phyloP scores from a whole-genome alignment of 2,888 invertebrate species.

The Theristus sp. region DNA sequence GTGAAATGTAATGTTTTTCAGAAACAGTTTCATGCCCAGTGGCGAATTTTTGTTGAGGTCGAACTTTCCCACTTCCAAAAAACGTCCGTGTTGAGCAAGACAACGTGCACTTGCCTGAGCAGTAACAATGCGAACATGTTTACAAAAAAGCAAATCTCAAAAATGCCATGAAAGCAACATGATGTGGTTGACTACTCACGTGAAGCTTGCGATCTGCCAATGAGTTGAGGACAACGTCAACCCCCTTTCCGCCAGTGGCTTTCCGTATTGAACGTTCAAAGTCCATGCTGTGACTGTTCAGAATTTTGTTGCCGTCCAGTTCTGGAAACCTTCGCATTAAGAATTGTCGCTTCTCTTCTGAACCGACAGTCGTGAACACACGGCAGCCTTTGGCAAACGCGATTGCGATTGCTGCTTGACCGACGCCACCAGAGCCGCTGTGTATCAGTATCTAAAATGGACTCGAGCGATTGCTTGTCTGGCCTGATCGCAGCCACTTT shows the following conservation, averaged over 20 bases:
- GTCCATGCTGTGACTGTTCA: constrained; percentile 68
- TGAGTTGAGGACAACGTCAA: not conserved
- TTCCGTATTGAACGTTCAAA: constrained; percentile 45
- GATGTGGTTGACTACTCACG: not conserved
- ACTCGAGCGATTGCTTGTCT: too few species aligned
- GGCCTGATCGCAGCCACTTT: too few species aligned
- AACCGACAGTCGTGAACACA: constrained; percentile 59
- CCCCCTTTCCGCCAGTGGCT: not conserved
- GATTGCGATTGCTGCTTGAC: constrained; percentile 79
- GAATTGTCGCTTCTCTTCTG: constrained; percentile 40
- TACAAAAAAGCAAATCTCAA: too few species aligned
- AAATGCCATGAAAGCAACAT: too few species aligned
- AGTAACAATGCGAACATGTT: not conserved
- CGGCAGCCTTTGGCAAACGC: constrained; percentile 65
- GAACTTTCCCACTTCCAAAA: constrained; percentile 87
- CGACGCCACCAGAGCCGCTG: constrained; percentile 85
- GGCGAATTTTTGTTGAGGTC: constrained; percentile 71
- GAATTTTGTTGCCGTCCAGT: constrained; percentile 55
- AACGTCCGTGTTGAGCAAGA: constrained; percentile 68
- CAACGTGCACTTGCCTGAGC: constrained; percentile 62
- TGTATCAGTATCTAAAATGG: constrained; percentile 82
- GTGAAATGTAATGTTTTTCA: constrained; percentile 88
- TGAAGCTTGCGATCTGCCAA: not conserved
- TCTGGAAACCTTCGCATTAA: constrained; percentile 62
- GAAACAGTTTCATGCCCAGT: constrained; percentile 76